Conservation (phyloP, 1,140 invertebrate genomes). For the Spodoptera litura region DNA sequence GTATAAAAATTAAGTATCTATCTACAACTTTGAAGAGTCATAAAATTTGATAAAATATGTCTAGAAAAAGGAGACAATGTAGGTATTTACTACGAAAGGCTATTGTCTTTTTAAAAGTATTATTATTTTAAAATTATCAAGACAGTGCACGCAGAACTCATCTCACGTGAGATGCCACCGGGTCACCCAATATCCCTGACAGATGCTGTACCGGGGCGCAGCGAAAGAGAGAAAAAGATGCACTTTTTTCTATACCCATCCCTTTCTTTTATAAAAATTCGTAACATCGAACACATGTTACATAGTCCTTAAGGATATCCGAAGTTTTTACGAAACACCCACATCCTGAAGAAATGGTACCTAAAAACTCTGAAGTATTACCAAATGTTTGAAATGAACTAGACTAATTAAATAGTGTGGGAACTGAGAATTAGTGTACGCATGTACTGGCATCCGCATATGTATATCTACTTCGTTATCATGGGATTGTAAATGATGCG, state of each 20-base stretch:
- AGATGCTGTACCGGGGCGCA: slow-evolving; percentile 72
- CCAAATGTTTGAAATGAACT: slow-evolving; percentile 34
- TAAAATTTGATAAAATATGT: too few relatives aligned
- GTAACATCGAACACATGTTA: slow-evolving; percentile 66
- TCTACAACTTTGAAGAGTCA: too few relatives aligned
- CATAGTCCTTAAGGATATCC: slow-evolving; percentile 67
- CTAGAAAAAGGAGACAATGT: too few relatives aligned
- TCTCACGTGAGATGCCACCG: slow-evolving; percentile 63
- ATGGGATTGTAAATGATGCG: too few relatives aligned
- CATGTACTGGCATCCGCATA: too few relatives aligned
- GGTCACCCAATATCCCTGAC: slow-evolving; percentile 76
- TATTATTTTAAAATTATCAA: slow-evolving; percentile 46
- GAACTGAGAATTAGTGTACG: not conserved
- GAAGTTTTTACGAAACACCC: slow-evolving; percentile 61
- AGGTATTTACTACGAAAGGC: too few relatives aligned
- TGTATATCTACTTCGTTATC: too few relatives aligned
- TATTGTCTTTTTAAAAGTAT: not conserved
- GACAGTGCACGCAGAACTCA: slow-evolving; percentile 28
- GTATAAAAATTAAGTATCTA: too few relatives aligned
- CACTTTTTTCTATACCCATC: slow-evolving; percentile 55
- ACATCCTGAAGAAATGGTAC: slow-evolving; percentile 54
- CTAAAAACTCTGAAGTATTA: slow-evolving; percentile 32
- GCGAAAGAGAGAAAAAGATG: slow-evolving; percentile 64
- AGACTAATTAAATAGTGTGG: not conserved
- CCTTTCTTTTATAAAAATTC: slow-evolving; percentile 52